These are phyloP conservation scores for Helicoverpa armigera DNA, from an alignment of 1,140 invertebrate species.

Conservation along the genomic window DNA sequence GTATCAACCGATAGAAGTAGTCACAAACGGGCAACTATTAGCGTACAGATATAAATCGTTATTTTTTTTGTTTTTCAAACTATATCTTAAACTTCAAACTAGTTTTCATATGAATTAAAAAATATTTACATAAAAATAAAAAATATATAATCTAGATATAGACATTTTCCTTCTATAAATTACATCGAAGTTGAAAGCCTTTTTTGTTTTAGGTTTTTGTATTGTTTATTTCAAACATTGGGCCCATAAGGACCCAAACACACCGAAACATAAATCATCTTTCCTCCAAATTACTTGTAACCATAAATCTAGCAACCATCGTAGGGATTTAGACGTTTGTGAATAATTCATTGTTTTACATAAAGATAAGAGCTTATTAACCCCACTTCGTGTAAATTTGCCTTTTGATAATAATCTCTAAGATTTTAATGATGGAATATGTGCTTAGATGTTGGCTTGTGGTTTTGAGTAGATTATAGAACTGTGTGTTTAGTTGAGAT, in stretches of 20 bases:
- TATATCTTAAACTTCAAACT: no score
- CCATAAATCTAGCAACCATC: constrained; percentile 33
- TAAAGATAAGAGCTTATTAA: constrained; percentile 32
- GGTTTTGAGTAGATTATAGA: background rate
- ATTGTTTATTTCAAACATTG: background rate
- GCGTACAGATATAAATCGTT: no score
- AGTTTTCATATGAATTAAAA: no score
- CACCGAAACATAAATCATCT: background rate
- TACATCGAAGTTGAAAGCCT: no score
- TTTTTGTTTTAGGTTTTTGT: background rate
- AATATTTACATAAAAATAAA: no score
- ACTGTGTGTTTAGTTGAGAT: background rate
- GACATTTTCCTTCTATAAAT: no score
- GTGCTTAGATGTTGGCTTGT: background rate
- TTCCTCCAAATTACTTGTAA: background rate
- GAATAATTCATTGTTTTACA: constrained; percentile 32
- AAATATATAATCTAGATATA: no score
- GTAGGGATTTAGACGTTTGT: constrained; percentile 15
- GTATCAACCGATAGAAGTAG: no score
- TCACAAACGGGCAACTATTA: no score
- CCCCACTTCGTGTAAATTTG: constrained; percentile 8
- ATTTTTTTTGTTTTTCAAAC: no score
- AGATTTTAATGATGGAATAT: constrained; percentile 20
- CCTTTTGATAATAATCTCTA: constrained; percentile 3
- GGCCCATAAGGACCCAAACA: background rate